These are phyloP conservation scores for Pseudochaenichthys georgianus DNA, from an alignment of 2,797 vertebrate genomes.

Conservation along the genomic window DNA sequence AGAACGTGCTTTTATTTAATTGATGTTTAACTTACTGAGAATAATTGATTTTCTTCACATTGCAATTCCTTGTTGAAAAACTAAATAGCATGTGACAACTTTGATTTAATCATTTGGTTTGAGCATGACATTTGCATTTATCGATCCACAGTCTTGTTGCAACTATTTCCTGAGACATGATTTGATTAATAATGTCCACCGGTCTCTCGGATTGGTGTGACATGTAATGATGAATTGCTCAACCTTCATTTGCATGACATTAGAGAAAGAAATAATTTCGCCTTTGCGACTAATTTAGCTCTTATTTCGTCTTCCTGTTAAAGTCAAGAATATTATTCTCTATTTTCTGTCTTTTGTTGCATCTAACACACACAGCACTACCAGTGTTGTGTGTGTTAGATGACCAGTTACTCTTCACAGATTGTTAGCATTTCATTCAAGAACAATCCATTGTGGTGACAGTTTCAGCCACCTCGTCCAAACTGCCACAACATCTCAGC, in stretches of 20 bases:
- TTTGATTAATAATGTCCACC: slow-evolving; percentile 21
- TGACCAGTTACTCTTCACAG: slow-evolving; percentile 8
- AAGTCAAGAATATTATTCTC: slow-evolving; percentile 4
- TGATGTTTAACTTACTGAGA: too few relatives aligned
- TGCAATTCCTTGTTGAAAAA: not conserved
- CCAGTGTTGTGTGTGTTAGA: not conserved
- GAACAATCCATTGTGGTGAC: slow-evolving; percentile 11
- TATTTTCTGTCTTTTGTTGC: not conserved
- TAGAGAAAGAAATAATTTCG: slow-evolving; percentile 9
- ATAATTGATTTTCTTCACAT: too few relatives aligned
- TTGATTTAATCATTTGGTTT: slow-evolving; percentile 17
- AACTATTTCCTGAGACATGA: slow-evolving; percentile 15
- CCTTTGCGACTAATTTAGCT: slow-evolving; percentile 4
- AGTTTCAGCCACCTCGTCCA: slow-evolving; percentile 7
- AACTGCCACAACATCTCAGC: slow-evolving; percentile 3
- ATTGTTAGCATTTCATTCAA: slow-evolving; percentile 13
- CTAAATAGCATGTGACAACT: slow-evolving; percentile 6
- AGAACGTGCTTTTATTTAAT: too few relatives aligned
- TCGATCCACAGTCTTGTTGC: not conserved
- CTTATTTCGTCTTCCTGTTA: slow-evolving; percentile 19
- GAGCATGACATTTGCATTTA: slow-evolving; percentile 6
- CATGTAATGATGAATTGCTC: slow-evolving; percentile 14
- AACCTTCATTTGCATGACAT: slow-evolving; percentile 33
- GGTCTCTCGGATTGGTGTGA: not conserved
- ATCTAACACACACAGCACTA: slow-evolving; percentile 1